Evolutionary conservation across 2,888 invertebrate genomes (phyloP).

Genomic region (Philaethria dido): DNA sequence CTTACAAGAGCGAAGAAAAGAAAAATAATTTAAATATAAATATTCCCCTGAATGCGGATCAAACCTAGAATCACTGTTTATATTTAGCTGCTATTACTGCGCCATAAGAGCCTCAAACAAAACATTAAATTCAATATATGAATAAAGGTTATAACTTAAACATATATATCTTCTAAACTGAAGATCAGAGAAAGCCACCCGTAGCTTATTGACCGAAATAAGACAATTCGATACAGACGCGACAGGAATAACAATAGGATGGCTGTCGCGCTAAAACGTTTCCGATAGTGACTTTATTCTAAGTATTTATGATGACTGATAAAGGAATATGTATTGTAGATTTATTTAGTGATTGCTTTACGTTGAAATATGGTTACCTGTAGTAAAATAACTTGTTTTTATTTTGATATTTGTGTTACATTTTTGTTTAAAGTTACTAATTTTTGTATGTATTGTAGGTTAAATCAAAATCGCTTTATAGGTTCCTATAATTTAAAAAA

Average conservation of each 20-base stretch:
- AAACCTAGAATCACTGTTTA: no score
- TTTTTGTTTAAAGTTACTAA: neutral
- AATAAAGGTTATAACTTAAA: neutral
- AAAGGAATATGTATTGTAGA: neutral
- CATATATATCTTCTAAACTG: conserved; percentile 16
- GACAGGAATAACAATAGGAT: conserved; percentile 33
- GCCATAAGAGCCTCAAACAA: neutral
- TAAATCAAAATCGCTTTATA: no score
- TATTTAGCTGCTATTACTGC: no score
- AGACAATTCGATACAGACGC: conserved; percentile 36
- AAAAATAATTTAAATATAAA: no score
- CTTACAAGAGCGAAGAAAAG: no score
- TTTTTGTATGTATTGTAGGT: no score
- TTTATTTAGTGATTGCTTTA: neutral
- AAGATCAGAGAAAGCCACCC: conserved; percentile 25
- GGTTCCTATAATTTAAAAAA: no score
- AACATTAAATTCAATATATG: neutral
- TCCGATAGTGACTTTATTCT: conserved; percentile 6
- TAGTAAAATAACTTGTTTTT: neutral
- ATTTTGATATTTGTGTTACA: neutral
- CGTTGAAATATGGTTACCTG: neutral
- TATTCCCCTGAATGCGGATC: no score
- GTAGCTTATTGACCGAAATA: conserved; percentile 39
- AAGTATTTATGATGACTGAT: neutral
- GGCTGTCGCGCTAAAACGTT: neutral